Percentiles rank a stretch among this genome's conserved stretches.
These are phyloP conservation scores for Xenops minutus DNA, from an alignment of 2,797 vertebrate species.

Conservation along the genomic window DNA sequence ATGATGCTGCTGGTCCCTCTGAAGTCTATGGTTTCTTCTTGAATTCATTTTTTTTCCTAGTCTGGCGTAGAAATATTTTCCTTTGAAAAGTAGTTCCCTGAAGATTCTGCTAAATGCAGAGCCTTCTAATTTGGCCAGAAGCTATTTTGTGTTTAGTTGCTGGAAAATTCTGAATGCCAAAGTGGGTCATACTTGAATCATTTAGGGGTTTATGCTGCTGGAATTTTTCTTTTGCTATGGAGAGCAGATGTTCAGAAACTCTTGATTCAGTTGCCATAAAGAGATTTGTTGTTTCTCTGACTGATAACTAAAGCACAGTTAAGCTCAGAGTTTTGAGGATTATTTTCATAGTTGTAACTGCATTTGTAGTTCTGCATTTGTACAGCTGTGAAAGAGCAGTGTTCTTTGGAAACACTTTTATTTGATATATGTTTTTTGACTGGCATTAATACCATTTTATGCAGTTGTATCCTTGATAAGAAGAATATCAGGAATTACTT, in stretches of 20 bases:
- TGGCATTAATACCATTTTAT: background rate
- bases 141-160: slow-evolving; percentile 46
- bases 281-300: background rate
- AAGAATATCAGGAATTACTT: background rate
- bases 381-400: background rate
- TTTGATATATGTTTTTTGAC: background rate
- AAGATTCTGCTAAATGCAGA: slow-evolving; percentile 9
- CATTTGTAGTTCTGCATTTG: background rate
- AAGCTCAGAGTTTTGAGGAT: background rate
- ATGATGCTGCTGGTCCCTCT: background rate
- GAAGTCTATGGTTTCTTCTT: slow-evolving; percentile 8
- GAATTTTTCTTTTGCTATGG: background rate
- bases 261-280: background rate
- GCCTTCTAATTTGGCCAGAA: slow-evolving; percentile 37
- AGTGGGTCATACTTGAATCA: slow-evolving; percentile 11
- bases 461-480: background rate
- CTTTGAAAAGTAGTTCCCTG: slow-evolving; percentile 50
- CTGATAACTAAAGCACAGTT: background rate
- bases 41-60: background rate
- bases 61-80: slow-evolving; percentile 40
- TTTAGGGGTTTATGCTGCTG: slow-evolving; percentile 6
- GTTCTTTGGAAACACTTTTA: background rate
- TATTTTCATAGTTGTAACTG: background rate
- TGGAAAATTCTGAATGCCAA: slow-evolving; percentile 48
- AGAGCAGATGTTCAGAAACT: slow-evolving; percentile 33